Percentiles rank a stretch among this genome's conserved stretches.
phyloP scores from a whole-genome alignment of 2,888 invertebrate genomes.

The Limnephilus auricula region DNA sequence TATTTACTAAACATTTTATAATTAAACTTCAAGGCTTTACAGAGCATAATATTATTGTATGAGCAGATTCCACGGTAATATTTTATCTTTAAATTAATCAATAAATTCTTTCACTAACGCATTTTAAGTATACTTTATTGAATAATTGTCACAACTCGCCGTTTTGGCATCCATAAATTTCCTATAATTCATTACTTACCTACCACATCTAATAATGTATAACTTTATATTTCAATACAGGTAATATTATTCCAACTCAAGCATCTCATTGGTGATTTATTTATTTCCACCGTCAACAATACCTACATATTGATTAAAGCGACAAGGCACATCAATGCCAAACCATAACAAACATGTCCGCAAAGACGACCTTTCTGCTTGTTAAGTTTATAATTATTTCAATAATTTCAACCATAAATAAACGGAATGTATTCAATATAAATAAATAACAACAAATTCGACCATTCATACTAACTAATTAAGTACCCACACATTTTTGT shows the following conservation, averaged over 20 bases:
- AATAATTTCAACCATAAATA: background rate
- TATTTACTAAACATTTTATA: background rate
- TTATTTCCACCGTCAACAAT: background rate
- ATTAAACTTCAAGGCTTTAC: background rate
- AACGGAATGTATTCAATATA: background rate
- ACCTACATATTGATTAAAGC: background rate
- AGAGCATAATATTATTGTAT: background rate
- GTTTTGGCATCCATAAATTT: background rate
- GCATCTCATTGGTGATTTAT: background rate
- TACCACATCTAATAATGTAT: background rate
- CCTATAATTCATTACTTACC: background rate
- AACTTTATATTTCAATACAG: background rate
- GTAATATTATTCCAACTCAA: background rate
- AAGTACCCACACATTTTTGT: background rate
- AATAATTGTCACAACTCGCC: conserved; percentile 2
- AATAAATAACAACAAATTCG: background rate
- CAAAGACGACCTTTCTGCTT: background rate
- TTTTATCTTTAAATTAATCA: background rate
- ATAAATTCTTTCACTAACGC: background rate
- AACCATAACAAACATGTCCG: conserved; percentile 11
- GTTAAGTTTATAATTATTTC: background rate
- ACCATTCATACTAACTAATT: background rate
- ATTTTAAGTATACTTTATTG: background rate
- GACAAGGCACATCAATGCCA: conserved; percentile 42
- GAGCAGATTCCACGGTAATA: background rate